Conservation (phyloP, 1,140 invertebrate genomes). For the Heliconius hermathena region DNA sequence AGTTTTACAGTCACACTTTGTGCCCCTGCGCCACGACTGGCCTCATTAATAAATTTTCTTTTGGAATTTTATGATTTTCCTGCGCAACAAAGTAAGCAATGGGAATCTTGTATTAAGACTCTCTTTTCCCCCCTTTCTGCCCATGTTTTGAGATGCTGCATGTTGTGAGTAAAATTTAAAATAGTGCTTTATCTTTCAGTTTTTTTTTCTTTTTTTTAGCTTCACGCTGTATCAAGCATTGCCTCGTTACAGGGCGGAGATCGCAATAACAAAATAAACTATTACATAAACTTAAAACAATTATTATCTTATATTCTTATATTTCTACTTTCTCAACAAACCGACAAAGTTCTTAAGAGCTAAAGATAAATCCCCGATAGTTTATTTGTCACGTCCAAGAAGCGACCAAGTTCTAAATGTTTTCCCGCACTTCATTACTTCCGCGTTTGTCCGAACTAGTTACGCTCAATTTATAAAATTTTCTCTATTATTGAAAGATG, state of each 20-base stretch:
- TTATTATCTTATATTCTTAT: slow-evolving; percentile 1
- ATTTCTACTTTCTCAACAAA: not conserved
- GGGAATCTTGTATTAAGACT: too few species aligned
- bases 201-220: too few species aligned
- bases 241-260: not conserved
- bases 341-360: slow-evolving; percentile 20
- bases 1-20: too few species aligned
- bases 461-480: slow-evolving; percentile 26
- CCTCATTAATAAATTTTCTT: too few species aligned
- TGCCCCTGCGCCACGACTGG: too few species aligned
- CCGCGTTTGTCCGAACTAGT: slow-evolving; percentile 12
- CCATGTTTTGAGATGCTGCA: too few species aligned
- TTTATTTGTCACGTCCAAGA: slow-evolving; percentile 44
- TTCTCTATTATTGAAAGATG: slow-evolving; percentile 35
- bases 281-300: not conserved
- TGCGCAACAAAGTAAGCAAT: too few species aligned
- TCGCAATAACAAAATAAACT: not conserved
- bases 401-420: slow-evolving; percentile 38
- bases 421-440: slow-evolving; percentile 40
- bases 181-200: too few species aligned
- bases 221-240: too few species aligned
- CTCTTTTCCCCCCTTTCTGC: too few species aligned
- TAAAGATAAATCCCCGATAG: slow-evolving; percentile 28
- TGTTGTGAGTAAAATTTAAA: too few species aligned
- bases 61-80: too few species aligned